A percentile compares a stretch with the other conserved stretches of the same genome.
Evolutionary conservation across 2,797 vertebrate species (phyloP).

Genomic region (Picus viridis): DNA sequence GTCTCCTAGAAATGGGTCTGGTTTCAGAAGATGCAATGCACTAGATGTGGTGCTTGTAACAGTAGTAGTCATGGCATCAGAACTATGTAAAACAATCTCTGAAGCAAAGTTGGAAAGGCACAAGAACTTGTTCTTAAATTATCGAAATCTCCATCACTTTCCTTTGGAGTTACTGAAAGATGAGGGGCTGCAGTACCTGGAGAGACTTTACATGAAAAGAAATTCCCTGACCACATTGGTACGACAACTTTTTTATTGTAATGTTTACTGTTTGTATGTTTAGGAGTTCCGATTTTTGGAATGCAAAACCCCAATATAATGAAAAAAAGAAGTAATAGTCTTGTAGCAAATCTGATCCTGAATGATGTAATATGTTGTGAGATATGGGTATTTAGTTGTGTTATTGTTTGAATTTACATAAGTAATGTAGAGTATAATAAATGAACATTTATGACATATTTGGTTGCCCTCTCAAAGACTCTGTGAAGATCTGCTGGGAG

Average conservation of each 20-base stretch:
- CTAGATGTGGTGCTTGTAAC: slow-evolving; percentile 60
- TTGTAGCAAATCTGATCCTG: neutral
- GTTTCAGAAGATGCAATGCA: slow-evolving; percentile 64
- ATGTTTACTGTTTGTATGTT: neutral
- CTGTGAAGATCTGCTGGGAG: neutral
- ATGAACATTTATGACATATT: neutral
- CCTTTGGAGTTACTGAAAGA: slow-evolving; percentile 92
- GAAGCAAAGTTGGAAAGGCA: slow-evolving; percentile 94
- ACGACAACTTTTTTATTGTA: slow-evolving; percentile 61
- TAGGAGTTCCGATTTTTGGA: neutral
- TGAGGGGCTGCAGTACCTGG: slow-evolving; percentile 93
- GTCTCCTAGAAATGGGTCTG: slow-evolving; percentile 69
- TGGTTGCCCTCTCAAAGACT: neutral
- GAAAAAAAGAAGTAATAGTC: too few relatives aligned
- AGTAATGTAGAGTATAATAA: neutral
- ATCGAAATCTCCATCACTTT: slow-evolving; percentile 91
- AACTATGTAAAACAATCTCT: slow-evolving; percentile 91
- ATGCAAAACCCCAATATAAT: neutral
- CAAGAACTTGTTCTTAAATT: slow-evolving; percentile 98
- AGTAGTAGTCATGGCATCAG: slow-evolving; percentile 87
- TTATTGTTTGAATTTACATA: neutral
- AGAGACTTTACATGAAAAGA: slow-evolving; percentile 98
- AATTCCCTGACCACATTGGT: slow-evolving; percentile 96
- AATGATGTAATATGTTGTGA: neutral
- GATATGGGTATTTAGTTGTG: neutral